Percentiles rank a stretch among this genome's conserved stretches.
Conservation (phyloP, 35 echinoderm and acorn worm genomes). For the Patiria miniata region DNA sequence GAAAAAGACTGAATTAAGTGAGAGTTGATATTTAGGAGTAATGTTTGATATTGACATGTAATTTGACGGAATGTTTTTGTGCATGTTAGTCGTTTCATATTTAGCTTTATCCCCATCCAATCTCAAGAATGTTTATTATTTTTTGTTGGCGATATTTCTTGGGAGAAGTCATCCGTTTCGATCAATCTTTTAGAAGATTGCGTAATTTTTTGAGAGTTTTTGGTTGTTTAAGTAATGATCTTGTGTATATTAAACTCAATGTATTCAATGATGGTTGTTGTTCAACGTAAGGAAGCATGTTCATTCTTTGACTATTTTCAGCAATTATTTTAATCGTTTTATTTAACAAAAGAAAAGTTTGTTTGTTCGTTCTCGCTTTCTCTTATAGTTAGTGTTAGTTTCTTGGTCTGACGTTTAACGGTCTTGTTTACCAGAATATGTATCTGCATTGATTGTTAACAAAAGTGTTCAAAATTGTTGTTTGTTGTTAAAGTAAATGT, state of each 20-base stretch:
- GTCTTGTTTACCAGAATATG: background rate
- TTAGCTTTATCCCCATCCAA: no score
- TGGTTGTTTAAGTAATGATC: background rate
- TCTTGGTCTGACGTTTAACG: background rate
- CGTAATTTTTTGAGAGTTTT: no score
- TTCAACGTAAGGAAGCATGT: background rate
- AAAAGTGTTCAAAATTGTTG: background rate
- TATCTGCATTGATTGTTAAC: background rate
- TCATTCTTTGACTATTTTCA: no score
- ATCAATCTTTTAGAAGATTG: no score
- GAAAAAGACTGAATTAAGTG: no score
- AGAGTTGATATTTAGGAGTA: no score
- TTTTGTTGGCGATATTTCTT: no score
- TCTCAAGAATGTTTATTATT: no score
- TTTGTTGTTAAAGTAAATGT: background rate
- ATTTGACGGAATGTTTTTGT: no score
- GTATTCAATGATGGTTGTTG: slow-evolving; percentile 14
- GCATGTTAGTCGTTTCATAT: no score
- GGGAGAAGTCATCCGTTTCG: no score
- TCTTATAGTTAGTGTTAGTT: background rate
- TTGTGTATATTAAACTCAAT: slow-evolving; percentile 1
- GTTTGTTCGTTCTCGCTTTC: background rate
- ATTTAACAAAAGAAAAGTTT: background rate
- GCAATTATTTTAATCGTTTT: slow-evolving; percentile 6
- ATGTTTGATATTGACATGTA: no score